Conservation (phyloP, 2,888 invertebrate genomes). For the Andrena trimmerana region DNA sequence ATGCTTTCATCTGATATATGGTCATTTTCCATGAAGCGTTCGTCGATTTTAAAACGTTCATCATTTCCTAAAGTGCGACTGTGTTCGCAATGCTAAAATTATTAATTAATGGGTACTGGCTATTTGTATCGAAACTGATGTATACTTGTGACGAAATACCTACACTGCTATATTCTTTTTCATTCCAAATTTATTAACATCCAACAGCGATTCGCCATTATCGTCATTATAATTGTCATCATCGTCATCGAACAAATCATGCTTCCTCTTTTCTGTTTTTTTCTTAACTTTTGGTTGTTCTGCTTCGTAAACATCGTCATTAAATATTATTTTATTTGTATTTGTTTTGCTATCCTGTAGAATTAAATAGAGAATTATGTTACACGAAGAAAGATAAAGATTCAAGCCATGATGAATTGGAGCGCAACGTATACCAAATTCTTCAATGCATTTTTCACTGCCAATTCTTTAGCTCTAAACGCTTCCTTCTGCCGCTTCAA, state of each 20-base stretch:
- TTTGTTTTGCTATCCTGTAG: conserved; percentile 74
- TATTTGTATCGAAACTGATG: neutral
- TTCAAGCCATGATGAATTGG: neutral
- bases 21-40: conserved; percentile 89
- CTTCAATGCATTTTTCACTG: conserved; percentile 89
- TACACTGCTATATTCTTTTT: conserved; percentile 22
- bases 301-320: conserved; percentile 83
- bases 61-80: conserved; percentile 91
- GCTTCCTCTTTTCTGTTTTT: conserved; percentile 58
- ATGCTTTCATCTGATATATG: conserved; percentile 78
- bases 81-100: conserved; percentile 85
- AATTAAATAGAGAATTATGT: conserved; percentile 6
- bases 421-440: conserved; percentile 86
- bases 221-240: conserved; percentile 86
- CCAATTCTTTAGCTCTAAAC: conserved; percentile 88
- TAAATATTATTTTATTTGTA: conserved; percentile 89
- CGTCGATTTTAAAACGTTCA: conserved; percentile 91
- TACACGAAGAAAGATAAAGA: neutral
- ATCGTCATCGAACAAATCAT: conserved; percentile 84
- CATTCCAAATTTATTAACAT: conserved; percentile 87
- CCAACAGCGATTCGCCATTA: conserved; percentile 86
- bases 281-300: conserved; percentile 63
- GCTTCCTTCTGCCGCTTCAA: conserved; percentile 88
- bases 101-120: conserved; percentile 29
- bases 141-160: neutral